phyloP scores from a whole-genome alignment of 2,797 vertebrate genomes.

The Rhyacichthys aspro region DNA sequence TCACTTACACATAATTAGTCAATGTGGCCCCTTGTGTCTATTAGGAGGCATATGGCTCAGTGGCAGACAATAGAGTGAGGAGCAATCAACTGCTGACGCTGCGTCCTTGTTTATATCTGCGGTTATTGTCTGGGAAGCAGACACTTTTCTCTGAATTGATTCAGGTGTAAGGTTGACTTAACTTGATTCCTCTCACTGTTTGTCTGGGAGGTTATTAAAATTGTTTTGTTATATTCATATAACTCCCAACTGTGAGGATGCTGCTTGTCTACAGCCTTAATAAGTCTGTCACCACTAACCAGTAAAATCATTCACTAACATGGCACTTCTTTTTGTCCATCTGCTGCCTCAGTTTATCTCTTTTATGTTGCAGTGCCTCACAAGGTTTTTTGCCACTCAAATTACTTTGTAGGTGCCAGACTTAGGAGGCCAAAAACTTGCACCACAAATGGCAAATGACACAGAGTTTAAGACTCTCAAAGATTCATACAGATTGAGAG shows the following conservation, averaged over 20 bases:
- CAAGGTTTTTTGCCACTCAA: conserved; percentile 17
- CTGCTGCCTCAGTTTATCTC: too few relatives aligned
- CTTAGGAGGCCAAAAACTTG: conserved; percentile 13
- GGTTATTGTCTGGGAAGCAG: conserved; percentile 40
- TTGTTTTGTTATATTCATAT: conserved; percentile 18
- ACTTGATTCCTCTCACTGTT: conserved; percentile 38
- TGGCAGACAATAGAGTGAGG: conserved; percentile 14
- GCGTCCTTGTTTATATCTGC: conserved; percentile 52
- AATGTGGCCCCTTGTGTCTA: conserved; percentile 42
- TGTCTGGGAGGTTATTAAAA: conserved; percentile 45
- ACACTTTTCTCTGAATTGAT: conserved; percentile 43
- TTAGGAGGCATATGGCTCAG: conserved; percentile 37
- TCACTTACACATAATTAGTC: conserved; percentile 40
- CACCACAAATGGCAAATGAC: conserved; percentile 26
- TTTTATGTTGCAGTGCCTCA: conserved; percentile 2
- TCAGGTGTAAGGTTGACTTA: conserved; percentile 50
- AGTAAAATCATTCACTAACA: too few relatives aligned
- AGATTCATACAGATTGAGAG: conserved; percentile 26
- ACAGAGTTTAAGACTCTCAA: conserved; percentile 9
- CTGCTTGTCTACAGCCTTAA: background rate
- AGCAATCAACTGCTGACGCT: background rate
- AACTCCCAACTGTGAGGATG: background rate
- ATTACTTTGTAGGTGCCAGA: conserved; percentile 1
- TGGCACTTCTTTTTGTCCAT: too few relatives aligned
- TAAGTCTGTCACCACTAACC: too few relatives aligned